Percentiles rank a stretch among this genome's conserved stretches.
These are phyloP conservation scores for Noctilio leporinus DNA, from an alignment of 2,113 vertebrate species.

Conservation along the genomic window DNA sequence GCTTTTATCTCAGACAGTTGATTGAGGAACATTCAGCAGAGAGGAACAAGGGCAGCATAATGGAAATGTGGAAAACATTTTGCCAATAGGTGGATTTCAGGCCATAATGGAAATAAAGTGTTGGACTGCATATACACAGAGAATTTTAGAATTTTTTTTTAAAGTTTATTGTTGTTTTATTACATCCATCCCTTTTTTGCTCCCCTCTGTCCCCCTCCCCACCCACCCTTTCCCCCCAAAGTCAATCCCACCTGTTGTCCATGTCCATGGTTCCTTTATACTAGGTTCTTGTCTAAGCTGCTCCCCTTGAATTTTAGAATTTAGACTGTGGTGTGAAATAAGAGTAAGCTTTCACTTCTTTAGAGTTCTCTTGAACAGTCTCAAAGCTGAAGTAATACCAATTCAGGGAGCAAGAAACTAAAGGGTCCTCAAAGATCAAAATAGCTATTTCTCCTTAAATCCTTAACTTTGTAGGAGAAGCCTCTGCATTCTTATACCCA, in stretches of 20 bases:
- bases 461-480: background rate
- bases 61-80: background rate
- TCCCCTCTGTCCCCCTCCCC: too few relatives aligned
- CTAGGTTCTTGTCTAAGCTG: too few relatives aligned
- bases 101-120: background rate
- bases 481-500: background rate
- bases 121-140: background rate
- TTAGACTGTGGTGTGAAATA: background rate
- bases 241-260: too few relatives aligned
- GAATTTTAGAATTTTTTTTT: background rate
- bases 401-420: background rate
- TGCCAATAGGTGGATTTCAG: background rate
- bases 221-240: too few relatives aligned
- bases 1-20: background rate
- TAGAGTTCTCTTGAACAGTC: background rate
- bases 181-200: too few relatives aligned
- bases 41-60: background rate
- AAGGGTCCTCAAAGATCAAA: background rate
- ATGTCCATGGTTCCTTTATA: too few relatives aligned
- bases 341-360: background rate
- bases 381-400: background rate
- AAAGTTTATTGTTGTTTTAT: too few relatives aligned
- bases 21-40: background rate
- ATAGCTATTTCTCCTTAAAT: background rate
- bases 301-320: background rate